Percentiles rank a stretch among this genome's conserved stretches.
Conservation (phyloP, 1,140 invertebrate genomes). For the Zaprionus taronus region DNA sequence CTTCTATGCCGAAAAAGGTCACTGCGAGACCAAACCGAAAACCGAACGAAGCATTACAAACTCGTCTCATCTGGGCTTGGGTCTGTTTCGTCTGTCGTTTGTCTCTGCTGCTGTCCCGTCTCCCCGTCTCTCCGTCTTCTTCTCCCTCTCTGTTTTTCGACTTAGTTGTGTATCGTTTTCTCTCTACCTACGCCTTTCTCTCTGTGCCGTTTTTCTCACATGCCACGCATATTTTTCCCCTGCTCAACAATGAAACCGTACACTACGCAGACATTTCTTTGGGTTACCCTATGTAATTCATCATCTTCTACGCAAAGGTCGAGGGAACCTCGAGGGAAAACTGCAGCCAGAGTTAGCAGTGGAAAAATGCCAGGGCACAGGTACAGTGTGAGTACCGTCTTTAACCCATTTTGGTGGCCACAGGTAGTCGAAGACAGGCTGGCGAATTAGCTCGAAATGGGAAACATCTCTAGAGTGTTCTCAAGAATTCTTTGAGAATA, state of each 20-base stretch:
- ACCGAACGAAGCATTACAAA: conserved; percentile 55
- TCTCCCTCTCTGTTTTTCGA: conserved; percentile 24
- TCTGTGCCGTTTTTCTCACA: conserved; percentile 71
- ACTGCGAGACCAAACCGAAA: conserved; percentile 40
- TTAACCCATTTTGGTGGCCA: conserved; percentile 37
- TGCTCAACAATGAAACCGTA: conserved; percentile 55
- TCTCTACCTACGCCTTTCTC: conserved; percentile 52
- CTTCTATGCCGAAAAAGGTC: conserved; percentile 55
- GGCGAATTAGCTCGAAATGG: neutral
- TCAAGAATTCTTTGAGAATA: neutral
- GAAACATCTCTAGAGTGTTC: neutral
- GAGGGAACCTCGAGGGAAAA: neutral
- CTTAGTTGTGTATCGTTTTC: neutral
- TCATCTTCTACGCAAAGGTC: neutral
- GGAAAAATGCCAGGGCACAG: conserved; percentile 25
- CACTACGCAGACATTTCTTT: conserved; percentile 39
- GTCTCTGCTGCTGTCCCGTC: conserved; percentile 6
- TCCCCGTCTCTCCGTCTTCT: conserved; percentile 9
- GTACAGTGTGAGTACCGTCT: neutral
- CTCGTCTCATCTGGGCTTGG: conserved; percentile 41
- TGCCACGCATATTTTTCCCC: conserved; percentile 68
- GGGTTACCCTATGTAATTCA: conserved; percentile 31
- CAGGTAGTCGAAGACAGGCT: conserved; percentile 18
- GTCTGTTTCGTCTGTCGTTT: conserved; percentile 22
- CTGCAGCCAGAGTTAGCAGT: neutral